Conservation (phyloP, 2,113 vertebrate species). For the Capricornis sumatraensis region DNA sequence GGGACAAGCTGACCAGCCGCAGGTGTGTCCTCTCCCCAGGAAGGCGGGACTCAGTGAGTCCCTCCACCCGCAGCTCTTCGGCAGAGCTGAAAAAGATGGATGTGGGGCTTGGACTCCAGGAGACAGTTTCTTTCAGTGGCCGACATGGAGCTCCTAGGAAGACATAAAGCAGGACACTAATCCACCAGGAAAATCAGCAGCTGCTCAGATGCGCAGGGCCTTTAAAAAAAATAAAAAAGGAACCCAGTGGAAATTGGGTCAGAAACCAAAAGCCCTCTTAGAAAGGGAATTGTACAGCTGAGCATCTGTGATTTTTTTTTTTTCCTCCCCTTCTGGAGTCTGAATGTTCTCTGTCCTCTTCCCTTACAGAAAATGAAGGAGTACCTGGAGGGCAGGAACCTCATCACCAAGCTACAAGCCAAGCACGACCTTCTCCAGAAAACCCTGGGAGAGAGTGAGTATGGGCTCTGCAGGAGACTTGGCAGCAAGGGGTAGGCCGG, state of each 20-base stretch:
- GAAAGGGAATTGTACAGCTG: not conserved
- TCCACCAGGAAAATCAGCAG: not conserved
- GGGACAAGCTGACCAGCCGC: not conserved
- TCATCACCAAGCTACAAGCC: constrained; percentile 98
- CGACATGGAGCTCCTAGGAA: not conserved
- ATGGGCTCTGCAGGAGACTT: not conserved
- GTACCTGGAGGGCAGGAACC: constrained; percentile 96
- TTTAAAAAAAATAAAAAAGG: not conserved
- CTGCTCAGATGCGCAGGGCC: not conserved
- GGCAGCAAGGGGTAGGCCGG: not conserved
- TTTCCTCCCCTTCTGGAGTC: not conserved
- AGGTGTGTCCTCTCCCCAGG: not conserved
- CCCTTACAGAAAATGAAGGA: constrained; percentile 96
- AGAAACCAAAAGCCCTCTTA: not conserved
- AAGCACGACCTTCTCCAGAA: constrained; percentile 98
- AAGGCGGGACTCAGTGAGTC: not conserved
- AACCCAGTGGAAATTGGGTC: not conserved
- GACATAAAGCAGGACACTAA: not conserved
- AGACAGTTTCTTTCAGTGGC: not conserved
- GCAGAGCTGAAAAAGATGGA: not conserved
- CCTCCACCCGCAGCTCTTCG: not conserved
- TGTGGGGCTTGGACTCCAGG: not conserved
- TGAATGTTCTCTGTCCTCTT: constrained; percentile 23
- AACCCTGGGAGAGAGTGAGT: constrained; percentile 97
- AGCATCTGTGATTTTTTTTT: not conserved